Evolutionary conservation across 2,888 invertebrate species (phyloP), one percentile per base, ranked within the genome.

Genomic region (Luperina nickerlii): DNA sequence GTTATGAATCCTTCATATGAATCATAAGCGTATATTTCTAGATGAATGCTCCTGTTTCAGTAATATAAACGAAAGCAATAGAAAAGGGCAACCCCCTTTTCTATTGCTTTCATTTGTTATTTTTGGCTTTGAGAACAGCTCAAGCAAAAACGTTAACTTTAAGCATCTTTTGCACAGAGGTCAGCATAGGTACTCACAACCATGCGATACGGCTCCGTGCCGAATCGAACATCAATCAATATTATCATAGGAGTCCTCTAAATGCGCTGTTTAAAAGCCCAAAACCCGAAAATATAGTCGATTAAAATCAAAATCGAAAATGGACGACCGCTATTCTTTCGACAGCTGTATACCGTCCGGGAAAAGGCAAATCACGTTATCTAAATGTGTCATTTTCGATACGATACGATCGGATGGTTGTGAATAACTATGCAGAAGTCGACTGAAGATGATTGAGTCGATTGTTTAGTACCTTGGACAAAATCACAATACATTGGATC

Each of bases 1-100:
- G 89, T 89, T 85, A 84, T 85, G 85, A 84, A 86, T 83, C 79
- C 78, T 81, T 84, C 79, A 79, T 78, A 89, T 85, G 87, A 89
- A 81, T 89, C 89, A 87, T 83, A 79, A 78, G 67, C 66, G 73
- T 84, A 81, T 76, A 78, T 87, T 83, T 85, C 83, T 82, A 83
- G 77, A 72, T 76, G 76, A 78, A 79, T 79, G 65, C 79, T 79
- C 66, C 45, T 65, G 74, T 86, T 74, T 86, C 66, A 75, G 78
- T 80, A 54, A 79, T 51, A 74, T 78, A 84, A 79, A 83, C 72
- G 32, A 32, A 32, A 32, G 32, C 32, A 32, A 32, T 32, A 32
- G 32, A 32, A 32, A 32, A 32, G 32, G 32, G 32, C 32, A 32
- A 32, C 32, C 32, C 32, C 71, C 75, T 77, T 81, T 82, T 78